These are phyloP conservation scores for Ptychadena robeensis DNA, from an alignment of 2,797 vertebrate genomes.

Conservation along the genomic window DNA sequence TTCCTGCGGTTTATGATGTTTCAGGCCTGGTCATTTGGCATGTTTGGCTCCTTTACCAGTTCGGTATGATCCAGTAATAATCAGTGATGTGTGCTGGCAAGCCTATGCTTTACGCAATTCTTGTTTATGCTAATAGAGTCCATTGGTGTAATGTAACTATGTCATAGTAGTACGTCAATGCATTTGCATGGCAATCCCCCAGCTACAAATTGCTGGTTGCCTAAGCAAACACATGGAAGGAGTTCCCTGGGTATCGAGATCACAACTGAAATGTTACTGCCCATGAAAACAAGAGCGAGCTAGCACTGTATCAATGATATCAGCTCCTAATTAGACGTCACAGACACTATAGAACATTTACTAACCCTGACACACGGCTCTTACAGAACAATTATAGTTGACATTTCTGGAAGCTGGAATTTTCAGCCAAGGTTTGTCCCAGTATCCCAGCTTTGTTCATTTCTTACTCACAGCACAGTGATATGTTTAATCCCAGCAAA, in stretches of 20 bases:
- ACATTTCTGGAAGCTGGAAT: neutral
- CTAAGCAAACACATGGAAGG: neutral
- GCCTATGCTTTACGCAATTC: neutral
- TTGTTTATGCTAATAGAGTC: no score
- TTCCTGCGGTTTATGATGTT: no score
- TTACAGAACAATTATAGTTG: constrained; percentile 17
- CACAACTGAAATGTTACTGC: neutral
- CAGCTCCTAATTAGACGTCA: neutral
- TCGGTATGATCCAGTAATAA: no score
- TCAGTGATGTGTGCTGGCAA: no score
- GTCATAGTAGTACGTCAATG: neutral
- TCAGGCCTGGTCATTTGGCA: no score
- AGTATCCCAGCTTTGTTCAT: neutral
- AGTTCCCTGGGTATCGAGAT: neutral
- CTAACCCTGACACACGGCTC: neutral
- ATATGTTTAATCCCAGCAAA: no score
- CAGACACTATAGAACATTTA: neutral
- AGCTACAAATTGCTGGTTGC: constrained; percentile 1
- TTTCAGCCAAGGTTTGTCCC: neutral
- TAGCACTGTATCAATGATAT: neutral
- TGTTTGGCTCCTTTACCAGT: no score
- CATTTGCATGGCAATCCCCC: neutral
- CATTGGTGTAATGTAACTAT: neutral
- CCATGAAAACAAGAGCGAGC: neutral
- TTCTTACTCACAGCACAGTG: no score